phyloP scores from a whole-genome alignment of 1,140 invertebrate genomes.

The Ceratoteleas bidentatus region DNA sequence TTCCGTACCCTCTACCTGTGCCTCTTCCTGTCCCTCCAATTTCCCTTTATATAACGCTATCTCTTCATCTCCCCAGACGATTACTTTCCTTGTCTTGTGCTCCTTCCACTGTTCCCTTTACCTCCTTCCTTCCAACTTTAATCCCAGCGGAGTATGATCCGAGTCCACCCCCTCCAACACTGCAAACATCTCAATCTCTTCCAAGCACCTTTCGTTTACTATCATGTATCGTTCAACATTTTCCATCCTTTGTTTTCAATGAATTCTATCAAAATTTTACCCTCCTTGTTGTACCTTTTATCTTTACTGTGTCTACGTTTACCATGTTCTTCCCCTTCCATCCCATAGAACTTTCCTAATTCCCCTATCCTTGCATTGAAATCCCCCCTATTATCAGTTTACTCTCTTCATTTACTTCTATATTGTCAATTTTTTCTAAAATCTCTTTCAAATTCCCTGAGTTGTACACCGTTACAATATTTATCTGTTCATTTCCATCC shows the following conservation, averaged over 20 bases:
- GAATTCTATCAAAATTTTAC: neutral
- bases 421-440: neutral
- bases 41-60: neutral
- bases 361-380: conserved; percentile 6
- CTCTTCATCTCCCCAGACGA: neutral
- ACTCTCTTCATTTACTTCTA: neutral
- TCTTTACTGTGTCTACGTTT: conserved; percentile 1
- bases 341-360: neutral
- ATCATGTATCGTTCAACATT: conserved; percentile 15
- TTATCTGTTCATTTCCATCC: neutral
- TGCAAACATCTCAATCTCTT: conserved; percentile 2
- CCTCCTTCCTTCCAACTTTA: conserved; percentile 6
- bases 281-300: neutral
- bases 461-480: neutral
- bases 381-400: conserved; percentile 10
- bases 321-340: neutral
- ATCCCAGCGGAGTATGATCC: conserved; percentile 2
- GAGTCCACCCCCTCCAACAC: conserved; percentile 21
- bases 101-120: neutral
- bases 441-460: neutral
- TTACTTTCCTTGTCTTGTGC: neutral
- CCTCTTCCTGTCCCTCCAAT: neutral
- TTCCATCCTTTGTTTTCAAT: conserved; percentile 7
- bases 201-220: neutral
- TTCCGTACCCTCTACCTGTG: neutral